phyloP scores from a whole-genome alignment of 1,140 invertebrate species.

The Aphaenogaster ashmeadi region DNA sequence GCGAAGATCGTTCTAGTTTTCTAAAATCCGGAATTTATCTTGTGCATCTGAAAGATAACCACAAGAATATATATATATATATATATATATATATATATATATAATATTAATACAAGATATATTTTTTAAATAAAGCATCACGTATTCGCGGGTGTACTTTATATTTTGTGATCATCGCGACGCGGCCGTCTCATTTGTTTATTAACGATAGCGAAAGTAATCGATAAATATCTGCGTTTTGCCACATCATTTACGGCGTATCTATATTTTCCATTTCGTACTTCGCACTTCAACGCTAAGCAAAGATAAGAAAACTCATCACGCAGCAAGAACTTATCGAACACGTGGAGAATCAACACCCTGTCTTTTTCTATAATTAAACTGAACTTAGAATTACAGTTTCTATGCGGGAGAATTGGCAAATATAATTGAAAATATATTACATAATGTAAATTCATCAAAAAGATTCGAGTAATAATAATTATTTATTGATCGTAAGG shows the following conservation, averaged over 20 bases:
- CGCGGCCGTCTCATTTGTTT: not conserved
- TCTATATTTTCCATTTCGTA: constrained; percentile 23
- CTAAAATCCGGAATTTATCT: not conserved
- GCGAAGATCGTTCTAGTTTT: not conserved
- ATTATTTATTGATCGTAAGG: not conserved
- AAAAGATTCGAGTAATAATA: not conserved
- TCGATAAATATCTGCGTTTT: constrained; percentile 6
- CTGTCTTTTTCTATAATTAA: constrained; percentile 33
- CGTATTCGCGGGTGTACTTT: not conserved
- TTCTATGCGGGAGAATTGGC: not conserved
- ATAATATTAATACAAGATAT: not conserved
- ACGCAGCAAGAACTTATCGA: constrained; percentile 31
- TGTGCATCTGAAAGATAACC: not conserved
- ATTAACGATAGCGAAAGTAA: not conserved
- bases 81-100: too few species aligned
- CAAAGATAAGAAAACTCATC: constrained; percentile 37
- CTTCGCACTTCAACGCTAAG: constrained; percentile 1
- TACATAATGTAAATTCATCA: not conserved
- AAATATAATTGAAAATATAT: not conserved
- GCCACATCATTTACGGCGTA: not conserved
- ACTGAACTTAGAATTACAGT: not conserved
- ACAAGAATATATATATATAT: not conserved
- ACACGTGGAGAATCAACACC: not conserved
- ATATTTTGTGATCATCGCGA: not conserved
- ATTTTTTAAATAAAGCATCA: not conserved